These are phyloP conservation scores for Xenopus borealis DNA, from an alignment of 2,113 vertebrate species.

Conservation along the genomic window DNA sequence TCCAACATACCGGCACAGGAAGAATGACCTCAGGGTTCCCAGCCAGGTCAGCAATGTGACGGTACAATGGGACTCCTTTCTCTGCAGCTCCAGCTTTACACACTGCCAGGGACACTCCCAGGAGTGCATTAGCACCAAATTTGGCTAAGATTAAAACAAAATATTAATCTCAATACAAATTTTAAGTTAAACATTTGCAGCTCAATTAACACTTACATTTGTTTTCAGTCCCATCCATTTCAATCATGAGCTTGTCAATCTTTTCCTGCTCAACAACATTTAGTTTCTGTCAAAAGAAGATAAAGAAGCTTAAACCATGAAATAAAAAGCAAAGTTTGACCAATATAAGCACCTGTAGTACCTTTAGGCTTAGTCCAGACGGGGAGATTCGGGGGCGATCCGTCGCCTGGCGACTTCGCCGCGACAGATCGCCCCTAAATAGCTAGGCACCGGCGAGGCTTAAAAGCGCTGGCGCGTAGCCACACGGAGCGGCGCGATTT, in stretches of 20 bases:
- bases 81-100: slow-evolving; percentile 97
- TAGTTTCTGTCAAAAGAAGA: slow-evolving; percentile 66
- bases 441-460: too few species aligned
- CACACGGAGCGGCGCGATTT: too few species aligned
- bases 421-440: too few species aligned
- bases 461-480: too few species aligned
- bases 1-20: slow-evolving; percentile 84
- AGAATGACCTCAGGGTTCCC: slow-evolving; percentile 90
- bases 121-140: slow-evolving; percentile 94
- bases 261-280: slow-evolving; percentile 88
- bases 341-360: too few species aligned
- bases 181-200: too few species aligned
- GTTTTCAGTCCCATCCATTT: slow-evolving; percentile 97
- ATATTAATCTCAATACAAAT: not conserved
- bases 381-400: too few species aligned
- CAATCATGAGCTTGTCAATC: slow-evolving; percentile 93
- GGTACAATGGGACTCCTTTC: slow-evolving; percentile 92
- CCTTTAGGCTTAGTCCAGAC: too few species aligned
- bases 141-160: slow-evolving; percentile 74
- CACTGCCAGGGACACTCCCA: slow-evolving; percentile 94
- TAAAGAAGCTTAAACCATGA: too few species aligned
- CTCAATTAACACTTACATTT: slow-evolving; percentile 79
- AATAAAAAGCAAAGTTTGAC: too few species aligned
- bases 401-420: too few species aligned
- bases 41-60: slow-evolving; percentile 92